phyloP scores from a whole-genome alignment of 1,140 invertebrate species.

The Acarapis woodi region DNA sequence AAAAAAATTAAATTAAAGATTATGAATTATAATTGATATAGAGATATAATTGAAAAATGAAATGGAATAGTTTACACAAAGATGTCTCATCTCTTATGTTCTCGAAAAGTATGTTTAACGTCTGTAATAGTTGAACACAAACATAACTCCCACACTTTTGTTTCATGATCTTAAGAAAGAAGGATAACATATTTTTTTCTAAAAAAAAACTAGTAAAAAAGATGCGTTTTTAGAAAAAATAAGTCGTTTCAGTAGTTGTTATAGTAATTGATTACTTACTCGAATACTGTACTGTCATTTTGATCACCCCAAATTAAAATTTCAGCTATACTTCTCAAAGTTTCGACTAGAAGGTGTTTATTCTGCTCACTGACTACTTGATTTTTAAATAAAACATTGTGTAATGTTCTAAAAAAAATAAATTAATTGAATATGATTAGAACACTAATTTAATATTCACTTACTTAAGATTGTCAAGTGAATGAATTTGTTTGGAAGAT shows the following conservation, averaged over 20 bases:
- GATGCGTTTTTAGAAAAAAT: slow-evolving; percentile 17
- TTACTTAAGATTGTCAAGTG: slow-evolving; percentile 76
- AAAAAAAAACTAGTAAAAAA: slow-evolving; percentile 61
- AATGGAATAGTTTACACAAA: slow-evolving; percentile 43
- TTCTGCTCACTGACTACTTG: slow-evolving; percentile 87
- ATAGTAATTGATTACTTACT: slow-evolving; percentile 34
- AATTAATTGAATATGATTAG: not conserved
- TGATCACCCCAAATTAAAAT: slow-evolving; percentile 99
- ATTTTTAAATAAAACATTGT: slow-evolving; percentile 81
- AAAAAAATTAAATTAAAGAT: too few relatives aligned
- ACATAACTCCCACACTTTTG: slow-evolving; percentile 91
- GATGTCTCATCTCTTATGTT: slow-evolving; percentile 97
- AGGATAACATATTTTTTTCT: slow-evolving; percentile 96
- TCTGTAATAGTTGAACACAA: slow-evolving; percentile 88
- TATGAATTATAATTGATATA: slow-evolving; percentile 2
- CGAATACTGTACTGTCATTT: slow-evolving; percentile 96
- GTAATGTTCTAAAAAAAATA: slow-evolving; percentile 35
- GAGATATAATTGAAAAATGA: slow-evolving; percentile 4
- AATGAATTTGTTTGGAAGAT: slow-evolving; percentile 73
- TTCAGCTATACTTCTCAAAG: slow-evolving; percentile 81
- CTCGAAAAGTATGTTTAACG: slow-evolving; percentile 94
- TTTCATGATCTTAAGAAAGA: slow-evolving; percentile 85
- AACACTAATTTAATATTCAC: slow-evolving; percentile 11
- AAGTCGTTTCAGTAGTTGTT: slow-evolving; percentile 4
- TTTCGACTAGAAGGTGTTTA: slow-evolving; percentile 77